Evolutionary conservation across 2,888 invertebrate species (phyloP), one percentile per base, ranked within the genome.

Genomic region (Odontomyia ornata): DNA sequence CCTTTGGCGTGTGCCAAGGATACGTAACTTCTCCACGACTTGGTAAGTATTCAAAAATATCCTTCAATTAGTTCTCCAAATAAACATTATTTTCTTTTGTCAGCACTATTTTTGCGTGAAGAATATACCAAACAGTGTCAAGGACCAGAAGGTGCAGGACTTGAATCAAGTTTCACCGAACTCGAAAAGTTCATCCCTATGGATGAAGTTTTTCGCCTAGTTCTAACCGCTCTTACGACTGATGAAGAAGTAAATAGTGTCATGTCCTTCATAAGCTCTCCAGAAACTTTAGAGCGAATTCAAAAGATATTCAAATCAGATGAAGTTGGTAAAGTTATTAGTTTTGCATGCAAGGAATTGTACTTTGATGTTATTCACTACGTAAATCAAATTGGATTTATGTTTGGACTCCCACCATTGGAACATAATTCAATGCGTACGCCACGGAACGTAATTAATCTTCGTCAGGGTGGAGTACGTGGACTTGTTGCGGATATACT

Each of bases 181-280:
- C 15, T 52, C 13, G 4, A 52, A 52, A 52, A 52, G 21, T 23
- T n/a, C 60, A 15, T 79, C 15, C 77, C 77, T 64, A 5, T 65
- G 15, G 76, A 72, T 3, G 28, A 72, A 43, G 27, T 76, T n/a
- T 15, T 77, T 4, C 28, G 28, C 9, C 75, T 77, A 28, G 25
- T 76, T 21, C 21, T 77, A 1, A 62, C 56, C 13, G 75, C 71
- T 4, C 13, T 79, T 9, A 75, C 72, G 15, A 52, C 57, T 9
- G 79, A 79, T 71, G 11, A 11, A 65, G 77, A 79, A 78, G 75
- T 78, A 23, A 76, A 78, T 60, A 27, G 46, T 3, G 72, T 77
- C 25, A 71, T 79, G 75, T 75, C 57, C 36, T 77, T 60, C 57
- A 3, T 77, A 46, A 25, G 60, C 36, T 77, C 77, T 1, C 64